phyloP scores from a whole-genome alignment of 2,113 vertebrate species.

The Mustelus asterias region DNA sequence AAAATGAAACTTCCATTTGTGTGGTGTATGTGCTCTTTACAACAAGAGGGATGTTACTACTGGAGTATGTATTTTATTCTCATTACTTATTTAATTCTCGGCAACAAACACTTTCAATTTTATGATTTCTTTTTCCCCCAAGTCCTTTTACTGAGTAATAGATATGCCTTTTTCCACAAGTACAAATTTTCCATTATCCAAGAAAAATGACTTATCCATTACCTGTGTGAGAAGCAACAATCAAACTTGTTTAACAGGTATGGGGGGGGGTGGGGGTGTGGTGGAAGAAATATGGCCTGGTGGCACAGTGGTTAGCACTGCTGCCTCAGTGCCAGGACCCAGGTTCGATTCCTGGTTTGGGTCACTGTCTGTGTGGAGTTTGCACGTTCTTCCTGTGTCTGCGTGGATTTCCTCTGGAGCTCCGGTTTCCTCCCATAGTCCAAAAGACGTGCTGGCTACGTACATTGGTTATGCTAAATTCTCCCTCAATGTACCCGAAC shows the following conservation, averaged over 20 bases:
- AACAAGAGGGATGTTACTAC: neutral
- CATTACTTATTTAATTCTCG: neutral
- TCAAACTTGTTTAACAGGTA: neutral
- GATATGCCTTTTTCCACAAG: neutral
- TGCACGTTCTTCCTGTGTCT: too few species aligned
- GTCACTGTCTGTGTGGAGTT: too few species aligned
- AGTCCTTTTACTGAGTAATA: neutral
- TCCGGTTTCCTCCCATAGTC: too few species aligned
- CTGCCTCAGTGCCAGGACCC: too few species aligned
- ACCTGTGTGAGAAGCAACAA: neutral
- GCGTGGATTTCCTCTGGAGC: too few species aligned
- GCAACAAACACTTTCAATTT: neutral
- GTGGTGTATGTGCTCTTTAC: neutral
- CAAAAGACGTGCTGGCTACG: too few species aligned
- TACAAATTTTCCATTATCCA: neutral
- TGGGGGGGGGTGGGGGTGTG: too few species aligned
- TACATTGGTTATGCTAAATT: too few species aligned
- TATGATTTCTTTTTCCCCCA: neutral
- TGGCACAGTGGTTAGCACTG: too few species aligned
- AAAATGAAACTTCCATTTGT: neutral
- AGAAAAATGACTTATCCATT: neutral
- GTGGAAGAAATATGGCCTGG: too few species aligned
- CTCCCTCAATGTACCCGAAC: too few species aligned
- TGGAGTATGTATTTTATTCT: neutral
- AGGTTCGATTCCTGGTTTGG: too few species aligned